phyloP scores from a whole-genome alignment of 1,140 invertebrate species.

The Drosophila insularis region DNA sequence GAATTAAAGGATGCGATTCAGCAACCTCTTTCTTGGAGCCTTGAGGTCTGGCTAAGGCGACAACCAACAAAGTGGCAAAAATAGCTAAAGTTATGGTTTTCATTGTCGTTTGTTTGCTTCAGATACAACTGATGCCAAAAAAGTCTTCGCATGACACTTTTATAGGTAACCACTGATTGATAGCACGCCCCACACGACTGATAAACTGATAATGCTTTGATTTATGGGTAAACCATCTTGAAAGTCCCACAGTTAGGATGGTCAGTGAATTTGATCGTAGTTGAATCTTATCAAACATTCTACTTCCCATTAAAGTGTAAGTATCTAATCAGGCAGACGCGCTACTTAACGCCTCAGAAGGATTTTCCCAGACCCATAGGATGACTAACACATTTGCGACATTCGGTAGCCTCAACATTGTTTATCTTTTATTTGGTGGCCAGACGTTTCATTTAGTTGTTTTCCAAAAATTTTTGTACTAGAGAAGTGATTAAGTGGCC shows the following conservation, averaged over 20 bases:
- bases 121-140: slow-evolving; percentile 2
- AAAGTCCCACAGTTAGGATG: slow-evolving; percentile 4
- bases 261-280: slow-evolving; percentile 8
- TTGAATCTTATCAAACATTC: not conserved
- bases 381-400: not conserved
- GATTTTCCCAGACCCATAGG: not conserved
- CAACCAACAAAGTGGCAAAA: slow-evolving; percentile 1
- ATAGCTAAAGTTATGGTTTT: slow-evolving; percentile 1
- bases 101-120: slow-evolving; percentile 4
- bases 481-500: not conserved
- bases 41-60: not conserved
- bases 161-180: not conserved
- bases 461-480: not conserved
- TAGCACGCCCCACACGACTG: not conserved
- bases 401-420: not conserved
- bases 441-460: not conserved
- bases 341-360: not conserved
- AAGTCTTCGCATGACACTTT: not conserved
- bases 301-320: not conserved
- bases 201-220: slow-evolving; percentile 2
- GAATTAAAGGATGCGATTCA: not conserved
- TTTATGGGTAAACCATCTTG: slow-evolving; percentile 4
- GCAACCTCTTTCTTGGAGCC: not conserved
- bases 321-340: slow-evolving; percentile 4
- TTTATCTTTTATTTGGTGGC: not conserved